Conservation (phyloP, 2,113 vertebrate genomes). For the Pholis gunnellus region DNA sequence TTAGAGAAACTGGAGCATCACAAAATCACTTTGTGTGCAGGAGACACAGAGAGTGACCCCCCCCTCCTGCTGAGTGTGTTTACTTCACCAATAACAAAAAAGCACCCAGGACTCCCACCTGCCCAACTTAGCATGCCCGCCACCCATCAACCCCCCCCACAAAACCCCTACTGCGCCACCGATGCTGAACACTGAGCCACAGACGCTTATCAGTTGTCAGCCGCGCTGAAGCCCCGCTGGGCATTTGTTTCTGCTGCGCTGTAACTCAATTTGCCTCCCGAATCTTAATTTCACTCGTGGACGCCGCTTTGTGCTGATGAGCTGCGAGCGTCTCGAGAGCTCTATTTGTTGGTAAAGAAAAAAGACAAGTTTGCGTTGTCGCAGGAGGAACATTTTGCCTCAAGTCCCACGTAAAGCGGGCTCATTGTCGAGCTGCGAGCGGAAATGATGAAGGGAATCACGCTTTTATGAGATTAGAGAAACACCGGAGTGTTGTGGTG, state of each 20-base stretch:
- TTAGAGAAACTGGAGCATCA: constrained; percentile 19
- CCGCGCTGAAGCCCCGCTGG: constrained; percentile 38
- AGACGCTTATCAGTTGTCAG: constrained; percentile 63
- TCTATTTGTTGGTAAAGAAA: not conserved
- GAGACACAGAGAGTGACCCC: not conserved
- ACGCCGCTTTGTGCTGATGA: constrained; percentile 8
- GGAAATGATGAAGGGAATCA: constrained; percentile 30
- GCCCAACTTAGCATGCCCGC: constrained; percentile 67
- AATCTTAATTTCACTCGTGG: constrained; percentile 1
- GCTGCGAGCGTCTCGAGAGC: not conserved
- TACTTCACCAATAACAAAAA: constrained; percentile 57
- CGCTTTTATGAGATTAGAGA: not conserved
- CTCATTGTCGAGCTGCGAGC: not conserved
- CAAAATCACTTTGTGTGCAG: constrained; percentile 8
- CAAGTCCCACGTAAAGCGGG: not conserved
- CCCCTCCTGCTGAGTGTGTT: constrained; percentile 54
- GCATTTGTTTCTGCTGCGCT: constrained; percentile 59
- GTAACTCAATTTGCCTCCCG: constrained; percentile 43
- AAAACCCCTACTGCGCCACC: constrained; percentile 35
- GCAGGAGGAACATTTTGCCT: not conserved
- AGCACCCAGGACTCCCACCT: constrained; percentile 60
- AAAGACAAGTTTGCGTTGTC: not conserved
- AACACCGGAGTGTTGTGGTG: not conserved
- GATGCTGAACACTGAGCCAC: constrained; percentile 43
- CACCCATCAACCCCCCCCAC: constrained; percentile 32